Percentiles rank a stretch among this genome's conserved stretches.
These are phyloP conservation scores for Mesodorylaimus sp. DNA, from an alignment of 2,888 invertebrate genomes.

Conservation along the genomic window DNA sequence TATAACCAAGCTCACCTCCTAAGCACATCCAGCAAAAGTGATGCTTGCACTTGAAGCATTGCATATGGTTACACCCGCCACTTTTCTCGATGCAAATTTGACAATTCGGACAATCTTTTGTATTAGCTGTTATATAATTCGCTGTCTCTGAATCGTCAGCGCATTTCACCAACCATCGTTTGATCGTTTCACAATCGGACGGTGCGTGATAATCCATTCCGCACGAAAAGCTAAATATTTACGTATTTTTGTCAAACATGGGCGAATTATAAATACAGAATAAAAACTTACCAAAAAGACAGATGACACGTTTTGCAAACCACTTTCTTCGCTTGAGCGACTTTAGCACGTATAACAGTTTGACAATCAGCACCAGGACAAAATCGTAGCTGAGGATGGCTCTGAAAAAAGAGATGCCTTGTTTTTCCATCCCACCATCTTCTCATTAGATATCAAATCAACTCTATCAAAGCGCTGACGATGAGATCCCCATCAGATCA, in stretches of 20 bases:
- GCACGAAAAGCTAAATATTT: slow-evolving; percentile 52
- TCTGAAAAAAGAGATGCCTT: slow-evolving; percentile 21
- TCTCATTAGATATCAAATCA: too few species aligned
- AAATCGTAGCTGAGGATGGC: slow-evolving; percentile 44
- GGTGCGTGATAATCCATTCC: slow-evolving; percentile 95
- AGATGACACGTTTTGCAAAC: slow-evolving; percentile 3
- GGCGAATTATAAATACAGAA: neutral
- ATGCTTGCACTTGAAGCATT: slow-evolving; percentile 54
- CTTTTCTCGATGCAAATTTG: slow-evolving; percentile 99
- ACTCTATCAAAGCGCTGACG: too few species aligned
- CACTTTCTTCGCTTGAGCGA: neutral
- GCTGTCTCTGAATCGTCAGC: slow-evolving; percentile 99
- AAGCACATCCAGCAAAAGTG: slow-evolving; percentile 99
- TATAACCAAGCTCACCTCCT: slow-evolving; percentile 44
- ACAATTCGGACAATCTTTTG: slow-evolving; percentile 93
- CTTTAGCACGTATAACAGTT: slow-evolving; percentile 40
- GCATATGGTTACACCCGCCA: slow-evolving; percentile 98
- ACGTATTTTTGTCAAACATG: neutral
- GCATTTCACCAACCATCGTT: slow-evolving; percentile 96
- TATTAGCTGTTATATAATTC: slow-evolving; percentile 96
- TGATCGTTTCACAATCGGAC: slow-evolving; percentile 82
- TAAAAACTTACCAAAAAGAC: slow-evolving; percentile 8
- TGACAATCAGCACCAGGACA: slow-evolving; percentile 92
- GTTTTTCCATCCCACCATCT: too few species aligned
- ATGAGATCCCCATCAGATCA: too few species aligned